phyloP scores from a whole-genome alignment of 2,888 invertebrate genomes.

The Epinotia ramella region DNA sequence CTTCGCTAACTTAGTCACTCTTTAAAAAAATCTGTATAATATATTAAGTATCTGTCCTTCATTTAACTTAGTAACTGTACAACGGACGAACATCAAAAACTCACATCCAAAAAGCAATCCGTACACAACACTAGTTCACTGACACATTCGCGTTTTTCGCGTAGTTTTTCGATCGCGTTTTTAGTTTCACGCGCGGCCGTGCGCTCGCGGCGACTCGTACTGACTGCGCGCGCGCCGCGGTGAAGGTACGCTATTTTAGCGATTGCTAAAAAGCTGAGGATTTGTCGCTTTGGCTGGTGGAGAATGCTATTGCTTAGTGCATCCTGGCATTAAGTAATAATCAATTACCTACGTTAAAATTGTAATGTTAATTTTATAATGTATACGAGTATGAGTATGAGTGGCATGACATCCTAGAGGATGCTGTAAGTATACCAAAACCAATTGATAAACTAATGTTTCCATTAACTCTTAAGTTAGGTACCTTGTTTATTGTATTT shows the following conservation, averaged over 20 bases:
- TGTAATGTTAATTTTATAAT: background rate
- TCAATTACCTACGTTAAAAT: background rate
- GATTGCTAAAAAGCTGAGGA: conserved; percentile 45
- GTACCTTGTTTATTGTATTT: too few relatives aligned
- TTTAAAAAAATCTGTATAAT: conserved; percentile 44
- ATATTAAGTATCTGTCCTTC: background rate
- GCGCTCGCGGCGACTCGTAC: conserved; percentile 58
- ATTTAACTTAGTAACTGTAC: conserved; percentile 53
- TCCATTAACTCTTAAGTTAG: too few relatives aligned
- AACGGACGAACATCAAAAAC: conserved; percentile 78
- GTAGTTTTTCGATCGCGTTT: background rate
- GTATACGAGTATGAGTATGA: too few relatives aligned
- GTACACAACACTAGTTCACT: conserved; percentile 72
- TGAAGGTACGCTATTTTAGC: conserved; percentile 69
- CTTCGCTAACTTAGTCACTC: too few relatives aligned
- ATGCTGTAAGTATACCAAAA: too few relatives aligned
- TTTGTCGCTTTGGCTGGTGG: background rate
- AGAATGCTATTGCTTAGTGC: background rate
- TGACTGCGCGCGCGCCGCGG: conserved; percentile 78
- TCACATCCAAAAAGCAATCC: conserved; percentile 78
- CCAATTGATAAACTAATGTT: too few relatives aligned
- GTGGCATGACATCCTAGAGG: too few relatives aligned
- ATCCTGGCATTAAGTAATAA: background rate
- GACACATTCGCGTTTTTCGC: conserved; percentile 11
- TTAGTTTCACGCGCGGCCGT: background rate